Conservation (phyloP, 2,888 invertebrate species). For the Spatulosminthurus flaviceps region DNA sequence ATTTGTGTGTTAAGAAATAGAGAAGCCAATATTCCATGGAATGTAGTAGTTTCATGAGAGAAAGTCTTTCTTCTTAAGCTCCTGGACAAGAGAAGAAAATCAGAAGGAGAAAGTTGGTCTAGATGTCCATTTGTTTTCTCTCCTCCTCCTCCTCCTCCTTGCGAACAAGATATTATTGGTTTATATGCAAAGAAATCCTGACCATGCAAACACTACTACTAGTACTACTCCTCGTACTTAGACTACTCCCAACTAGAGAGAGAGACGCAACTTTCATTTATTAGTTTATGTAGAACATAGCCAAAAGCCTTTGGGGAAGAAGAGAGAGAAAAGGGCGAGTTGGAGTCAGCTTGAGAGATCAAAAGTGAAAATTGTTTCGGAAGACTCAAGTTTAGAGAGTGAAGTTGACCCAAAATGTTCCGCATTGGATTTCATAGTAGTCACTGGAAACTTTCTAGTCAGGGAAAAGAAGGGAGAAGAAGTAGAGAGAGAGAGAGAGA, state of each 20-base stretch:
- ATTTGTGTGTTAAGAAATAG: too few species aligned
- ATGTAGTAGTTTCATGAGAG: neutral
- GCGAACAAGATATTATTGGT: too few species aligned
- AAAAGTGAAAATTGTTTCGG: constrained; percentile 18
- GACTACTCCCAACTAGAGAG: neutral
- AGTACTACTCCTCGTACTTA: neutral
- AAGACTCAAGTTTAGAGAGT: constrained; percentile 1
- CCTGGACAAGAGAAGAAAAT: neutral
- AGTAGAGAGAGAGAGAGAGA: too few species aligned
- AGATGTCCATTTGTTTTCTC: neutral
- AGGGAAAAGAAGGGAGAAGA: neutral
- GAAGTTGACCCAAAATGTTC: constrained; percentile 14
- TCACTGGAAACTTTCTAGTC: neutral
- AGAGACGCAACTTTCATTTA: neutral
- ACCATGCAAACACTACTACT: too few species aligned
- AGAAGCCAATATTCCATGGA: too few species aligned
- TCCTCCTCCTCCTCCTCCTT: neutral
- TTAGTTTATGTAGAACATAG: constrained; percentile 2
- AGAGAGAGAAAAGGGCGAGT: neutral
- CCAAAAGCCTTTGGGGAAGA: too few species aligned
- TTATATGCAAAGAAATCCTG: too few species aligned
- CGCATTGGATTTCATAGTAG: constrained; percentile 10
- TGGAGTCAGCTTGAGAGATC: constrained; percentile 7
- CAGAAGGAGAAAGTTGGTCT: neutral
- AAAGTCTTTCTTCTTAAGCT: neutral